Evolutionary conservation across 2,113 vertebrate genomes (phyloP), one percentile per base, ranked within the genome.

Genomic region (Phalacrocorax carbo): DNA sequence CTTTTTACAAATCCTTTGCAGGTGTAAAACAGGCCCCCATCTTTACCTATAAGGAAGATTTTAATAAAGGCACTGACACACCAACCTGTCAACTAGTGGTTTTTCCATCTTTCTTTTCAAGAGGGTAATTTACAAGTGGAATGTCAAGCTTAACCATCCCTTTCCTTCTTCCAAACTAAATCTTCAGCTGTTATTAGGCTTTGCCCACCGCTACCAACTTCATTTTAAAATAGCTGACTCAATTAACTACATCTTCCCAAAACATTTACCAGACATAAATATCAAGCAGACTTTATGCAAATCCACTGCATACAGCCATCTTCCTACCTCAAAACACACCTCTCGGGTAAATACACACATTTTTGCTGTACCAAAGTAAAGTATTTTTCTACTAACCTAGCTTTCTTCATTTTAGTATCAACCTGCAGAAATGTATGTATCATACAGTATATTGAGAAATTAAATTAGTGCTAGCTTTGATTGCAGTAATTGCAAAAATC

Each of bases 401-500:
- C 44, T 88, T 38, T 38, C 38, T 38, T 73, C 52, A 64, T 15
- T 69, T 46, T 54, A 93, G 18, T 49, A 64, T 66, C 70, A 95
- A 61, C 40, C 81, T 62, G 32, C 15, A 90, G 82, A 92, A 93
- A 90, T 36, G 7, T 60, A 93, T 26, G 34, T 18, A 64, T 69
- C 82, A 88, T 91, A 86, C 40, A 65, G 22, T 81, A 96, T 88
- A 88, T 29, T 84, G 66, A 90, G 65, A 97, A 97, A 96, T 97
- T 94, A 82, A 97, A 82, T 96, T 92, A 96, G 13, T 49, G 26
- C 70, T 82, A 34, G 58, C 48, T 97, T 96, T 97, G 82, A 97
- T 82, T 94, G 82, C 69, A 96, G 44, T 55, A 95, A 95, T 80
- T 88, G 70, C 68, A 96, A 90, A 96, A 94, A 92, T 78, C 86